phyloP scores from a whole-genome alignment of 2,797 vertebrate genomes.

The Chaetophractus vellerosus region DNA sequence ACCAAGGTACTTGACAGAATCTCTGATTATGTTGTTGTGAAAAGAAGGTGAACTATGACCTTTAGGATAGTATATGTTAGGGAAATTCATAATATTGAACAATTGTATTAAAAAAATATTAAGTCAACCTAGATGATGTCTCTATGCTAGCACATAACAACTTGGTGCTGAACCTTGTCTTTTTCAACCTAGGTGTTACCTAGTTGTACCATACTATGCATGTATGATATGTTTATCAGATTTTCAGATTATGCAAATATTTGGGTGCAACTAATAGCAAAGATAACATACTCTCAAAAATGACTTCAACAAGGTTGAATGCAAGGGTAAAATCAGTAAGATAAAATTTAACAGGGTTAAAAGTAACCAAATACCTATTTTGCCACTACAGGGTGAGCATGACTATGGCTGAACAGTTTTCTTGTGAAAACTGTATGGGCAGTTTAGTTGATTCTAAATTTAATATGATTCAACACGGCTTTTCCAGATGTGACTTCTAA shows the following conservation, averaged over 20 bases:
- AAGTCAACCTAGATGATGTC: neutral
- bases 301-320: conserved; percentile 24
- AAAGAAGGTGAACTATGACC: neutral
- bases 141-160: neutral
- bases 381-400: neutral
- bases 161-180: neutral
- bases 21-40: neutral
- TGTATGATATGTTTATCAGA: neutral
- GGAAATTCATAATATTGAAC: neutral
- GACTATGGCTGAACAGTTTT: neutral
- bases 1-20: neutral
- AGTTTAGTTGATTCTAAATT: neutral
- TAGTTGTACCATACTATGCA: neutral
- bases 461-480: neutral
- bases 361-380: conserved; percentile 9
- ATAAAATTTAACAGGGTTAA: neutral
- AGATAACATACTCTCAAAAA: neutral
- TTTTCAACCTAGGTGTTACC: neutral
- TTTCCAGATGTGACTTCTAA: neutral
- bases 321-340: neutral
- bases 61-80: neutral
- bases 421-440: neutral
- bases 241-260: neutral
- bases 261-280: neutral
- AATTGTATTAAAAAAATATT: neutral